phyloP scores from a whole-genome alignment of 2,888 invertebrate species.

The Dioctria rufipes region DNA sequence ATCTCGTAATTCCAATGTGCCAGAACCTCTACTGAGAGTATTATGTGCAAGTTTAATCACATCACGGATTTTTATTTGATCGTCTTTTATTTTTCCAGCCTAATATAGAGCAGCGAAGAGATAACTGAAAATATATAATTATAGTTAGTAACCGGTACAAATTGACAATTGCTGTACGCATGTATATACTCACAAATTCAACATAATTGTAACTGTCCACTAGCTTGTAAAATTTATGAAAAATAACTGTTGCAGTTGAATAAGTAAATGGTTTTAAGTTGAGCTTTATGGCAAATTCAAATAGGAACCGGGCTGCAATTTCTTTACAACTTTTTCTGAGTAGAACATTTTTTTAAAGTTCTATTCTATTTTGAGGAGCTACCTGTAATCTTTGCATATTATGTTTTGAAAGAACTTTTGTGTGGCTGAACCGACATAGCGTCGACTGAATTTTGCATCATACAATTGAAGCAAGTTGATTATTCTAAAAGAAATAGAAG shows the following conservation, averaged over 20 bases:
- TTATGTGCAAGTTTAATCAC: conserved; percentile 94
- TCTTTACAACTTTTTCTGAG: conserved; percentile 65
- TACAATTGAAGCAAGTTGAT: background rate
- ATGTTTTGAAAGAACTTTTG: conserved; percentile 71
- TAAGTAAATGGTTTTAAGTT: conserved; percentile 88
- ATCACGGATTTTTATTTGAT: conserved; percentile 88
- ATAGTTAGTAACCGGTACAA: background rate
- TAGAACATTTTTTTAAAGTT: background rate
- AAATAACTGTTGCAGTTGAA: conserved; percentile 88
- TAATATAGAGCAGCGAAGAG: conserved; percentile 92
- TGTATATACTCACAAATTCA: conserved; percentile 76
- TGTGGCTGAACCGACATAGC: conserved; percentile 86
- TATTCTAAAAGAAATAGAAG: too few species aligned
- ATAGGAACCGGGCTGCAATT: conserved; percentile 75
- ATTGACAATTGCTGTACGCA: background rate
- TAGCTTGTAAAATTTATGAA: conserved; percentile 91
- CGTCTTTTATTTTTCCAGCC: conserved; percentile 94
- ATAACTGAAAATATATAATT: conserved; percentile 73
- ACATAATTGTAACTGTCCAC: conserved; percentile 87
- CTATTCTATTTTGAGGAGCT: conserved; percentile 58
- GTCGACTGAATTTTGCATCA: conserved; percentile 88
- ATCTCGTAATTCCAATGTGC: conserved; percentile 89
- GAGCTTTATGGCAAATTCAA: conserved; percentile 90
- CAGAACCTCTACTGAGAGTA: conserved; percentile 83
- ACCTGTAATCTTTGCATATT: conserved; percentile 72